These are phyloP conservation scores for Ceratotherium simum DNA, from an alignment of 2,113 vertebrate species.

Conservation along the genomic window DNA sequence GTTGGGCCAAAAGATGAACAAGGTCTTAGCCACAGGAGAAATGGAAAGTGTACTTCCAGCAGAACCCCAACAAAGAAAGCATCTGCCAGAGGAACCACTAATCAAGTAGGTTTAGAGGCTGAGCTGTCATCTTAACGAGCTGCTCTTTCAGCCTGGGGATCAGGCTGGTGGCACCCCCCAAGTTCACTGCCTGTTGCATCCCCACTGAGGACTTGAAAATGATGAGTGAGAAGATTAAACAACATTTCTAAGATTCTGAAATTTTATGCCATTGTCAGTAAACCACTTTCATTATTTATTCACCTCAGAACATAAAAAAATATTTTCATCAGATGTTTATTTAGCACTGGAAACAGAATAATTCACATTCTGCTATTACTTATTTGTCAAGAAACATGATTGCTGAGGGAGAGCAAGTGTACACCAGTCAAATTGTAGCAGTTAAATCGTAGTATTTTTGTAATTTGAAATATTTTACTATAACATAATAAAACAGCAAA, in stretches of 20 bases:
- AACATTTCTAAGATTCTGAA: conserved; percentile 24
- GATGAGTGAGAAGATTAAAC: conserved; percentile 19
- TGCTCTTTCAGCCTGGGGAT: background rate
- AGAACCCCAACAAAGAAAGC: background rate
- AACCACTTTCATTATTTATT: background rate
- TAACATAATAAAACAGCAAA: conserved; percentile 55
- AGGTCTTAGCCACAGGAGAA: background rate
- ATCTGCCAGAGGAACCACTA: fast-evolving
- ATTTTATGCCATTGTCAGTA: background rate
- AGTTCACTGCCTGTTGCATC: background rate
- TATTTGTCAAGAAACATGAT: background rate
- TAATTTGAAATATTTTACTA: conserved; percentile 61
- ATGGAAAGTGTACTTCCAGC: fast-evolving
- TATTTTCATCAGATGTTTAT: background rate
- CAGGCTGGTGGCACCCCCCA: too few species aligned
- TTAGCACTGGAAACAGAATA: background rate
- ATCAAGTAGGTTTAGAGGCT: background rate
- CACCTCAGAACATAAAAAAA: background rate
- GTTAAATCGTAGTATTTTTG: conserved; percentile 59
- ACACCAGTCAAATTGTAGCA: background rate
- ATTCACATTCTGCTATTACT: background rate
- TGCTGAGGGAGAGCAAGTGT: background rate
- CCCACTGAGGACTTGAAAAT: background rate
- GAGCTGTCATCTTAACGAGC: fast-evolving
- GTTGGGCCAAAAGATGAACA: background rate